Conservation (phyloP, 2,888 invertebrate genomes). For the Phaonia tiefii region DNA sequence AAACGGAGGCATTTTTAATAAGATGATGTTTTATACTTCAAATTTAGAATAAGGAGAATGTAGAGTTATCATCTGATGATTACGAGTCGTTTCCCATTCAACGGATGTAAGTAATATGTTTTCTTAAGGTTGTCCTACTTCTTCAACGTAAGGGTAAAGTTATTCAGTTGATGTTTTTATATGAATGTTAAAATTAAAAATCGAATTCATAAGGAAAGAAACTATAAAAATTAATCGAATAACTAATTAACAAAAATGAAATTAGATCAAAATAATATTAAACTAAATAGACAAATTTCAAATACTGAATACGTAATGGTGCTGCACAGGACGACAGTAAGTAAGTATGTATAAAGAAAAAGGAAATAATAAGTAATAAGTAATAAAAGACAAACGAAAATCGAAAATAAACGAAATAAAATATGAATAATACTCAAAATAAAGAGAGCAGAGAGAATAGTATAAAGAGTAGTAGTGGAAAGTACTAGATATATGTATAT, state of each 20-base stretch:
- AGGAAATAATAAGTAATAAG: conserved; percentile 19
- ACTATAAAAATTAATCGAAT: conserved; percentile 3
- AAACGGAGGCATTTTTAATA: conserved; percentile 36
- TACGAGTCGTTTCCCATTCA: conserved; percentile 24
- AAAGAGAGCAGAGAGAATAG: conserved; percentile 30
- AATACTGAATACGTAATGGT: conserved; percentile 12
- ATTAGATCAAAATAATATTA: conserved; percentile 40
- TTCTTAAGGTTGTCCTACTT: conserved; percentile 27
- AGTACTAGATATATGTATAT: conserved; percentile 18
- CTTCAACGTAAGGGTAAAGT: conserved; percentile 42
- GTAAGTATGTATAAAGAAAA: conserved; percentile 2
- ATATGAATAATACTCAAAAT: conserved; percentile 22
- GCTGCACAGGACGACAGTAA: background rate
- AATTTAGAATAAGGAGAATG: conserved; percentile 57
- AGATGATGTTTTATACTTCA: conserved; percentile 40
- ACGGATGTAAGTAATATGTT: background rate
- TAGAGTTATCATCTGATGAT: conserved; percentile 10
- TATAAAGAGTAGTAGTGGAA: conserved; percentile 36
- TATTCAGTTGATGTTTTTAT: conserved; percentile 63
- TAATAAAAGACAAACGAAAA: conserved; percentile 15
- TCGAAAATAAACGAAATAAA: conserved; percentile 32
- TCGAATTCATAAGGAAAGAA: conserved; percentile 18
- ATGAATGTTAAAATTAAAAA: conserved; percentile 61
- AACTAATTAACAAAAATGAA: conserved; percentile 26
- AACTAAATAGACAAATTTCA: background rate